Base-by-base conservation (phyloP, 2,113 vertebrate genomes). In the Geothlypis trichas region DNA sequence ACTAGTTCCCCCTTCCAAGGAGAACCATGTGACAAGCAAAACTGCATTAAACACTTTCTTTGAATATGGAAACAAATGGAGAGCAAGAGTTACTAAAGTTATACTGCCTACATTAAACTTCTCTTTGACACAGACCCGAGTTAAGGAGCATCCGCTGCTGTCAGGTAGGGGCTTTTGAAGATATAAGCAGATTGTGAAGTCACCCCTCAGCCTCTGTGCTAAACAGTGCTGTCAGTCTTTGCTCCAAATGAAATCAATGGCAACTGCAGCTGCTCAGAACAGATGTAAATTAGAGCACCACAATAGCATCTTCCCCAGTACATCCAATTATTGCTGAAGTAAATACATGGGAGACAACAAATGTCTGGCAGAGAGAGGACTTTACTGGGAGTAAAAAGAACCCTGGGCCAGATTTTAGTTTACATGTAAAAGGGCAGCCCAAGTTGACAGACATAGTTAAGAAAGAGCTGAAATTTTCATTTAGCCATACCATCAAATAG, bases 241-340 rank as follows among this genome's bases (percentile, higher is more conserved):
- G 55, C 39, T 81, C 52, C 83, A 68, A 88, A 78, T 41, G 35
- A 92, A 96, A 82, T 47, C 68, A 92, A 14, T 23, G 44, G 65
- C 52, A 91, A 95, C 39, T 71, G 85, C 61, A 96, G 87, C 66
- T 92, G 79, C 90, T 93, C 80, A 78, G 61, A 94, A 66, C 54
- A 92, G 58, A 88, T 68, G 73, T 65, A 94, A 89, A 81, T 84
- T 61, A 90, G 55, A 93, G 86, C n/a, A 90, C 23, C 16, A 68
- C 55, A 89, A 83, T 2, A 77, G 66, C 37, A 54, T 78, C 78
- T 83, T 88, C 68, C 42, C 67, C 80, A 35, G 42, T 74, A 76
- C 26, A 57, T 76, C 31, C 87, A 84, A 82, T 84, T 87, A 92
- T 19, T 76, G 69, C 44, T 93, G 83, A 94, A 90, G 42, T n/a